Evolutionary conservation across 2,113 vertebrate genomes (phyloP), one percentile per base, ranked within the genome.

Genomic region (Nycticryphes semicollaris): DNA sequence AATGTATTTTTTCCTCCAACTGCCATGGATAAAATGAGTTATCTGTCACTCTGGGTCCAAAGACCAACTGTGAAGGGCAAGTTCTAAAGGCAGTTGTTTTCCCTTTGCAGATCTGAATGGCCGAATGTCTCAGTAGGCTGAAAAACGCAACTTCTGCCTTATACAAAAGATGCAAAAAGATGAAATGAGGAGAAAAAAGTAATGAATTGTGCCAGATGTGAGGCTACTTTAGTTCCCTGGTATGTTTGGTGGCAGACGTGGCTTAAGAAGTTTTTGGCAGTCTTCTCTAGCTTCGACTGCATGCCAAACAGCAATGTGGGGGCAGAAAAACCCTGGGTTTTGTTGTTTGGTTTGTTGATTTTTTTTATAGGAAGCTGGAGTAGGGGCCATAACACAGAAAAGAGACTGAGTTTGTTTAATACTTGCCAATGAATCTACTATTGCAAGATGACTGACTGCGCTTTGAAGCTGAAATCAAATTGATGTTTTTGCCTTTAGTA

Each of bases 261-360:
- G 31, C 14, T 90, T 39, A 64, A 70, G 30, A 84, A 56, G 24
- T 63, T 37, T 47, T 63, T 16, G 69, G n/a, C 24, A 21, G 63
- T 53, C 33, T 24, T 76, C 23, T 33, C 7, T 39, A 24, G 10
- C 39, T 69, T 76, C 3, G 3, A 28, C 33, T 60, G 54, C 23
- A 56, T 9, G 3, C 18, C 12, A 31, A 63, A 84, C 7, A 63
- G 30, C 72, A 69, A 62, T 1, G 1, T 1, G 14, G 1, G 10
- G 14, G 30, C 30, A 69, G 30, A 68, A 35, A 7, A 62, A 39
- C 15, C 22, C 10, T 53, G 51, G 51, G 27, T 28, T 7, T 28
- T 88, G 16, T 28, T 39, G 24, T 41, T 45, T 31, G 17, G 20
- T 19, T 60, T 64, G 14, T 53, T 15, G 50, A 51, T 10, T 30